These are phyloP conservation scores for Rattus norvegicus DNA, from an alignment of 2,113 vertebrate species.

Conservation along the genomic window GRCr8 NC_086038.1:34733501-34734000, in stretches of 20 bases:
- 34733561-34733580: too few species aligned
- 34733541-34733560: neutral
- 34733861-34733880: neutral
- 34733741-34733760: neutral
- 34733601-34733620: neutral
- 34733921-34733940: neutral
- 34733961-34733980: fast-evolving
- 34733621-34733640: too few species aligned
- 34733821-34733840: neutral
- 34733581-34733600: too few species aligned
- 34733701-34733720: neutral
- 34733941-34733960: neutral
- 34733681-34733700: neutral
- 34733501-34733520: neutral
- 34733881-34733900: too few species aligned
- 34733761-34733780: neutral
- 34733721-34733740: neutral
- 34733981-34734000: neutral
- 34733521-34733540: too few species aligned
- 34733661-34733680: too few species aligned
- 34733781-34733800: neutral
- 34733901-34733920: neutral
- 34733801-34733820: neutral
- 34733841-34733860: neutral
- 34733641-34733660: neutral